Conservation (phyloP, 2,113 vertebrate genomes). For the Manacus vitellinus region DNA sequence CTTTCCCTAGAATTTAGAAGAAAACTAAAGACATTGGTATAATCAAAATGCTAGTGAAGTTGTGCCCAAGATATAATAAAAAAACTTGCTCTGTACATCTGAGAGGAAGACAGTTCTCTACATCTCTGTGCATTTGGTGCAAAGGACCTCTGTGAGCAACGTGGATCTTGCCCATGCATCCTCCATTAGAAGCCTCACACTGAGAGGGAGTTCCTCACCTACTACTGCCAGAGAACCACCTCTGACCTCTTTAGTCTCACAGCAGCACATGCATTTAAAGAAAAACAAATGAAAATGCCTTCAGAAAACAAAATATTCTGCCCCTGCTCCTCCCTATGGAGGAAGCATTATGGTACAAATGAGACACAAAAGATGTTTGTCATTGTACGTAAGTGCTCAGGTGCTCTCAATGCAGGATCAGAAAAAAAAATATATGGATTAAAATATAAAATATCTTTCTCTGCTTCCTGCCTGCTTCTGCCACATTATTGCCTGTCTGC, state of each 20-base stretch:
- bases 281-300: neutral
- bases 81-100: neutral
- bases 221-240: neutral
- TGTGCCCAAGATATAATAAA: neutral
- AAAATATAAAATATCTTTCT: neutral
- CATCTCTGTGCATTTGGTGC: neutral
- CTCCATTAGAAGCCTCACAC: fast-evolving
- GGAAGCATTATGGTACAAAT: neutral
- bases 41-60: neutral
- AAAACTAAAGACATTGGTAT: neutral
- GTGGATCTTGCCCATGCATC: neutral
- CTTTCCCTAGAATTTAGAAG: neutral
- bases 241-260: neutral
- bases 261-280: neutral
- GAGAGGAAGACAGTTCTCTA: neutral
- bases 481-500: neutral
- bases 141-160: neutral
- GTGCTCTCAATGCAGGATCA: neutral
- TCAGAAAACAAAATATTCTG: neutral
- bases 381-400: neutral
- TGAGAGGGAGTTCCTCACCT: neutral
- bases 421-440: neutral
- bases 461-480: neutral
- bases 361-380: neutral
- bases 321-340: neutral